Evolutionary conservation across 2,888 invertebrate species (phyloP), one percentile per base, ranked within the genome.

Genomic region (Heliconius aoede): DNA sequence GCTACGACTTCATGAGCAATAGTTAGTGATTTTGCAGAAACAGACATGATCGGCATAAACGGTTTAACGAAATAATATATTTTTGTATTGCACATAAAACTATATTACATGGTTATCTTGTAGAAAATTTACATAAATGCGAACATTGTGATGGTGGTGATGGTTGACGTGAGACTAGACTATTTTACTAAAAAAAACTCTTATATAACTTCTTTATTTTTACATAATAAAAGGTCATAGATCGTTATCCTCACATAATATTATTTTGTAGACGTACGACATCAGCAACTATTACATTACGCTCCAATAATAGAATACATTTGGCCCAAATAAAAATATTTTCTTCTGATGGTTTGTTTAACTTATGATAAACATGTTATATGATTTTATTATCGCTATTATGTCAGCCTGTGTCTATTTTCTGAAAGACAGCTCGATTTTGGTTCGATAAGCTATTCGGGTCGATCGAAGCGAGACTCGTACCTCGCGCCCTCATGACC

Each of bases 401-500:
- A 62, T 51, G 76, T 78, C 72, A 76, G 74, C 71, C 68, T 64
- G 72, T 72, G 65, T 76, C 76, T 79, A 76, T 78, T 79, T 74
- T 76, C 65, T 71, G 75, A 75, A 77, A 67, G 67, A 65, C 72
- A 67, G 72, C 69, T 80, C 71, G 71, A 73, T 81, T 76, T 76
- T 74, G 76, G 76, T 74, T 79, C 77, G 80, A 83, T 81, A 80
- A 81, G 82, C 76, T 78, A 82, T 83, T 81, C 81, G 81, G 81
- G 79, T 79, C 83, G 83, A 81, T 79, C 78, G 85, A 81, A 80
- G 83, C 84, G 83, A 82, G 82, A 82, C 82, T 80, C 73, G 83
- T 84, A 84, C 85, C 86, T 85, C 85, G 82, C 87, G 91, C 86
- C 89, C 91, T 88, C 88, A 84, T 94, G 92, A 93, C 94, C 93